A percentile compares a stretch with the other conserved stretches of the same genome.
These are phyloP conservation scores for Papilio machaon DNA, from an alignment of 1,140 invertebrate genomes.

Conservation along the genomic window DNA sequence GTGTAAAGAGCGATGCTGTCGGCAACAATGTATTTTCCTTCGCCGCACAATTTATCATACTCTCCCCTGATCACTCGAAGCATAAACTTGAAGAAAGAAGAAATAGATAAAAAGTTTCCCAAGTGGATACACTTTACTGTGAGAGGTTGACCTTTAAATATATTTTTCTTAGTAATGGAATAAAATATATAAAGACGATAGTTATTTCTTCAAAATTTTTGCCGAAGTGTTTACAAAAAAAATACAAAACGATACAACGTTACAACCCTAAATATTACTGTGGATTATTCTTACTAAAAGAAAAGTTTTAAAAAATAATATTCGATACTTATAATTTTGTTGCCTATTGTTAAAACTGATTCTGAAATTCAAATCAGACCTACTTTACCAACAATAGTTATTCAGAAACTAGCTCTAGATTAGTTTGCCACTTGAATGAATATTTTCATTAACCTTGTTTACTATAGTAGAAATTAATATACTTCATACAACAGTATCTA, in stretches of 20 bases:
- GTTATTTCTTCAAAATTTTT: neutral
- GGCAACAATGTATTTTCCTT: conserved; percentile 32
- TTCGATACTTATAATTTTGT: neutral
- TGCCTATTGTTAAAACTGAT: neutral
- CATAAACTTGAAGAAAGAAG: conserved; percentile 37
- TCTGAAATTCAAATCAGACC: neutral
- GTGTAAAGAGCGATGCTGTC: conserved; percentile 10
- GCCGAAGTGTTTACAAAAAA: no score
- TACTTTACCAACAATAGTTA: conserved; percentile 1
- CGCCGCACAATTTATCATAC: conserved; percentile 35
- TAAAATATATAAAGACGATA: no score
- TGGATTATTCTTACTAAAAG: no score
- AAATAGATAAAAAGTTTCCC: conserved; percentile 34
- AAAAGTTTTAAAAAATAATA: no score
- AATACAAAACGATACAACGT: no score
- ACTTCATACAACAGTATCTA: no score
- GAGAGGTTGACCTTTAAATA: conserved; percentile 15
- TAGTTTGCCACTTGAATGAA: neutral
- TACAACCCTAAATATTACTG: no score
- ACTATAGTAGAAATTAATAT: neutral
- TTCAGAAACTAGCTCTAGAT: neutral
- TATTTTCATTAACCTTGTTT: neutral
- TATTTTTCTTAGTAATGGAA: neutral
- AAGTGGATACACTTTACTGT: conserved; percentile 13
- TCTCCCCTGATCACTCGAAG: conserved; percentile 35